A percentile compares a stretch with the other conserved stretches of the same genome.
phyloP scores from a whole-genome alignment of 2,113 vertebrate genomes.

The Asarcornis scutulata region DNA sequence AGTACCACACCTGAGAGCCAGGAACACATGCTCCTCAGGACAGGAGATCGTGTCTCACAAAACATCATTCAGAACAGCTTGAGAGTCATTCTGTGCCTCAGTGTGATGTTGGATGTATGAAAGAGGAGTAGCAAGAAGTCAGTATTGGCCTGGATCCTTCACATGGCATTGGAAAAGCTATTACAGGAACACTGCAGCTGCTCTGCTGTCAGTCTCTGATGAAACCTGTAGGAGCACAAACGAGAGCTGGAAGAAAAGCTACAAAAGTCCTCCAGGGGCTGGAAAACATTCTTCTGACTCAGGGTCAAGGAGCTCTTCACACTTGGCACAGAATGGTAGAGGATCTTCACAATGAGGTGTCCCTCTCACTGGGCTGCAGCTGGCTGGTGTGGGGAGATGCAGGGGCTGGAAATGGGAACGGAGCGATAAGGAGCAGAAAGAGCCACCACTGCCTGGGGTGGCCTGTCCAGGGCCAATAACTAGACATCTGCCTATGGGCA shows the following conservation, averaged over 20 bases:
- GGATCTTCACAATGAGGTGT: not conserved
- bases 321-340: not conserved
- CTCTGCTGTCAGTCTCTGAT: not conserved
- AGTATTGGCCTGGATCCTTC: conserved; percentile 64
- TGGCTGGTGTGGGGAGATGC: not conserved
- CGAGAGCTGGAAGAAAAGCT: not conserved
- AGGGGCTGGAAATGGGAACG: not conserved
- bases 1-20: not conserved
- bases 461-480: not conserved
- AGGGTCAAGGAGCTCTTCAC: not conserved
- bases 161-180: not conserved
- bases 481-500: not conserved
- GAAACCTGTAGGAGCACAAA: not conserved
- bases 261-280: not conserved
- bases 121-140: conserved; percentile 23
- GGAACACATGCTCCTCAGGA: not conserved
- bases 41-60: not conserved
- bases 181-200: not conserved
- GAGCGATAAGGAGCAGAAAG: not conserved
- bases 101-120: not conserved
- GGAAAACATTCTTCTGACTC: not conserved
- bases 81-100: not conserved
- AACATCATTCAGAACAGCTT: not conserved
- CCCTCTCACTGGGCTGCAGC: accelerated
- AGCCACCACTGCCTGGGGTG: not conserved